phyloP scores from a whole-genome alignment of 2,797 vertebrate genomes.

The Tolypeutes matacus region DNA sequence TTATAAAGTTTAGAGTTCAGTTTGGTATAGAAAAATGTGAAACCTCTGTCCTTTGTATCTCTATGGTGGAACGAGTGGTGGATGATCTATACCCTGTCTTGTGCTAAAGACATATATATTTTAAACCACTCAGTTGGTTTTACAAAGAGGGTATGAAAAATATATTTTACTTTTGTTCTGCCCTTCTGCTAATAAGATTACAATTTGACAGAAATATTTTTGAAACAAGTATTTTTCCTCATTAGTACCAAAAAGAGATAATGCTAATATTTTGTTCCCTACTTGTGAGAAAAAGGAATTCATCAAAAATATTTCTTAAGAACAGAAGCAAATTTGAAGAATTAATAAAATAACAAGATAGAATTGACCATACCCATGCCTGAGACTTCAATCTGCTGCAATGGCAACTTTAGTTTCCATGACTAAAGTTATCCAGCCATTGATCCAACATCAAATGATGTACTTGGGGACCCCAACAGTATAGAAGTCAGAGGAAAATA shows the following conservation, averaged over 20 bases:
- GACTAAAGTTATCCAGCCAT: background rate
- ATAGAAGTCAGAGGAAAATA: background rate
- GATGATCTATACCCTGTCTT: background rate
- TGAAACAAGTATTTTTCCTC: constrained; percentile 40
- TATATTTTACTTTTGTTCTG: background rate
- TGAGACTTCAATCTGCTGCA: background rate
- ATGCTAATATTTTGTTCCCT: background rate
- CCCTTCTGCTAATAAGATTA: constrained; percentile 11
- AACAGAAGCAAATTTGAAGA: background rate
- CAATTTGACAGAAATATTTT: constrained; percentile 39
- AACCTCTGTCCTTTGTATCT: background rate
- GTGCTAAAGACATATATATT: background rate
- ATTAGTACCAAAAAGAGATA: constrained; percentile 2
- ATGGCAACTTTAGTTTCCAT: background rate
- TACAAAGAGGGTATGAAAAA: background rate
- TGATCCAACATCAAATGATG: background rate
- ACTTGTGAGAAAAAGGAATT: background rate
- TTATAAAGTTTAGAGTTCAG: constrained; percentile 46
- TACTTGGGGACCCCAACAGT: background rate
- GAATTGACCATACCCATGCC: background rate
- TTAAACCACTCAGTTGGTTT: constrained; percentile 14
- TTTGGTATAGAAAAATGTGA: constrained; percentile 33
- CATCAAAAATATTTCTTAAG: constrained; percentile 30
- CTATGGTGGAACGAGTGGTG: background rate
- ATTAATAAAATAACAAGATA: background rate